Conservation (phyloP, 2,113 vertebrate species). For the Silurus glanis region DNA sequence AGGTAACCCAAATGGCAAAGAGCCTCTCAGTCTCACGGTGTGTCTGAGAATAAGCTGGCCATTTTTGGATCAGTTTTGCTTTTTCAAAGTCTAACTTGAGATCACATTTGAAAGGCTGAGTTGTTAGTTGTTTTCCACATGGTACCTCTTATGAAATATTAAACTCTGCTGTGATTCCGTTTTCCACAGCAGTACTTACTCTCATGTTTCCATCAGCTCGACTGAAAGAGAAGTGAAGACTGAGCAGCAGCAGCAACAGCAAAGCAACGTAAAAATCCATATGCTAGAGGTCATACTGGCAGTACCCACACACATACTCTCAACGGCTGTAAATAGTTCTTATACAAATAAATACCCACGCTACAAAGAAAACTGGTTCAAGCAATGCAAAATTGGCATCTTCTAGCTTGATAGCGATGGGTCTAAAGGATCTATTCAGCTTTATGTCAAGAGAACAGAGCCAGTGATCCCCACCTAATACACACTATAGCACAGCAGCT, state of each 20-base stretch:
- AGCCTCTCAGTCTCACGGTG: neutral
- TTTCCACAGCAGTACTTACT: slow-evolving; percentile 28
- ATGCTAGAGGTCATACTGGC: neutral
- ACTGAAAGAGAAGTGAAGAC: slow-evolving; percentile 30
- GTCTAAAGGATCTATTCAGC: slow-evolving; percentile 6
- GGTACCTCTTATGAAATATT: slow-evolving; percentile 37
- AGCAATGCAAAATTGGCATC: slow-evolving; percentile 6
- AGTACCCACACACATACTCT: neutral
- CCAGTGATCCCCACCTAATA: slow-evolving; percentile 25
- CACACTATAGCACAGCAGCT: slow-evolving; percentile 28
- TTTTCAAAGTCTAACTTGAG: slow-evolving; percentile 20
- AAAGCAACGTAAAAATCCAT: slow-evolving; percentile 33
- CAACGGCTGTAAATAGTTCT: slow-evolving; percentile 12
- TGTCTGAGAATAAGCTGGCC: neutral
- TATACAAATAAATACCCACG: slow-evolving; percentile 23
- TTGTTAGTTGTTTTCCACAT: slow-evolving; percentile 41
- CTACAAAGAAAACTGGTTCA: slow-evolving; percentile 16
- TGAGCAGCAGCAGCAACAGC: slow-evolving; percentile 1
- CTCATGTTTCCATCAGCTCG: slow-evolving; percentile 37
- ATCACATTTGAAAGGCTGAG: slow-evolving; percentile 30
- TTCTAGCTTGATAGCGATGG: neutral
- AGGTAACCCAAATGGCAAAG: neutral
- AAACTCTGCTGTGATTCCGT: slow-evolving; percentile 25
- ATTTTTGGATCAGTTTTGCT: slow-evolving; percentile 6
- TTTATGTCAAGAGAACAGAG: slow-evolving; percentile 21